Conservation (phyloP, 2,113 vertebrate genomes). For the Stigmatopora nigra region DNA sequence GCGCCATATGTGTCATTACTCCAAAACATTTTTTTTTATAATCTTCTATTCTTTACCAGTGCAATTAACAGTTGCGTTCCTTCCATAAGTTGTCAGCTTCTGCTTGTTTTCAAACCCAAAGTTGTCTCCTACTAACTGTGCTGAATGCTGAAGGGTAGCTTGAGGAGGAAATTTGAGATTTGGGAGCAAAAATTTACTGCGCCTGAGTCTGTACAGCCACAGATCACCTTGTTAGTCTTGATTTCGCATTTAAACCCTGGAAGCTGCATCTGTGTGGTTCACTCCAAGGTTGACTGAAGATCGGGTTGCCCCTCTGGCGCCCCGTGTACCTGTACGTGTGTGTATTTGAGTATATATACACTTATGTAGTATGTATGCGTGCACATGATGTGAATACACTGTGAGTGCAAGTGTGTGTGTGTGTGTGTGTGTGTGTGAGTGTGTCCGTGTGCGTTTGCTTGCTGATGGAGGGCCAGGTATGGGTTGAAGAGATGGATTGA, state of each 20-base stretch:
- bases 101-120: slow-evolving; percentile 6
- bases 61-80: background rate
- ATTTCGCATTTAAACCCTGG: slow-evolving; percentile 53
- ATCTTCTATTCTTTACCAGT: background rate
- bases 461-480: slow-evolving; percentile 59
- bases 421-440: slow-evolving; percentile 9
- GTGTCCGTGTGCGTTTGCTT: slow-evolving; percentile 22
- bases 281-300: slow-evolving; percentile 59
- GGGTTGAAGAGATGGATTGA: slow-evolving; percentile 64
- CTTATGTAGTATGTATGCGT: slow-evolving; percentile 8
- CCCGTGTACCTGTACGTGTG: slow-evolving; percentile 17
- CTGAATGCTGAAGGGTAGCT: slow-evolving; percentile 1
- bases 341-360: slow-evolving; percentile 13
- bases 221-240: slow-evolving; percentile 55
- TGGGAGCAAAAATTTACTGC: background rate
- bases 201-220: slow-evolving; percentile 16
- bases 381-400: slow-evolving; percentile 13
- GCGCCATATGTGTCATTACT: background rate
- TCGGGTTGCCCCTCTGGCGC: slow-evolving; percentile 54
- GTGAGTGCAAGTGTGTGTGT: slow-evolving; percentile 17
- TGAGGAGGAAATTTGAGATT: background rate
- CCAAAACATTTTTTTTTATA: background rate
- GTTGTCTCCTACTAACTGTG: slow-evolving; percentile 1
- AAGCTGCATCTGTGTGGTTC: slow-evolving; percentile 60
- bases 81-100: background rate